Conservation (phyloP, 2,797 vertebrate genomes). For the Toxotes lorentzi region DNA sequence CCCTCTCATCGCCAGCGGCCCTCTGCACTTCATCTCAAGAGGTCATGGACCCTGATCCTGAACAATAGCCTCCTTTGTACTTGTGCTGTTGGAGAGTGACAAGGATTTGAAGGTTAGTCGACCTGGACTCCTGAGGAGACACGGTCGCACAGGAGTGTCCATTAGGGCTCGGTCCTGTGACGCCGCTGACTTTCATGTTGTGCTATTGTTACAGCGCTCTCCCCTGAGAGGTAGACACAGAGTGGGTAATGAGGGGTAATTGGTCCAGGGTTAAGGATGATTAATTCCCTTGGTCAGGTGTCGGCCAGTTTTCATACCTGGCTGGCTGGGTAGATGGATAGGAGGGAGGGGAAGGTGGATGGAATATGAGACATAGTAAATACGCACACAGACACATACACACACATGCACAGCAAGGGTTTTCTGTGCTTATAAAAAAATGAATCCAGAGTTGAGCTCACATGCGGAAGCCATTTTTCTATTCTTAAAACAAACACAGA, state of each 20-base stretch:
- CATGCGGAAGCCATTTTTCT: background rate
- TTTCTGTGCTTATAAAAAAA: slow-evolving; percentile 6
- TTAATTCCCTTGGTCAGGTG: slow-evolving; percentile 86
- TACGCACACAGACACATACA: background rate
- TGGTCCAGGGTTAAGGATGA: slow-evolving; percentile 86
- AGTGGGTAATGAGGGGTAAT: slow-evolving; percentile 86
- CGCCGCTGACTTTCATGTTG: slow-evolving; percentile 75
- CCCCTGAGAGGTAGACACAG: slow-evolving; percentile 75
- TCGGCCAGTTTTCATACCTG: slow-evolving; percentile 82
- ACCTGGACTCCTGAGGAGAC: slow-evolving; percentile 74
- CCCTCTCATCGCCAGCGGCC: slow-evolving; percentile 34
- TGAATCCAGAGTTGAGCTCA: background rate
- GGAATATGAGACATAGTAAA: slow-evolving; percentile 67
- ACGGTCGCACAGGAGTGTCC: slow-evolving; percentile 63
- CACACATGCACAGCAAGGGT: background rate
- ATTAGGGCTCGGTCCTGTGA: slow-evolving; percentile 72
- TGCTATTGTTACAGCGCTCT: slow-evolving; percentile 75
- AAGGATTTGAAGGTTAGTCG: slow-evolving; percentile 74
- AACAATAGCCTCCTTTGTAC: slow-evolving; percentile 81
- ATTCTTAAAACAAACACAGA: slow-evolving; percentile 27
- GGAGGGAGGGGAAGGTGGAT: slow-evolving; percentile 43
- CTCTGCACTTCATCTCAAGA: slow-evolving; percentile 62
- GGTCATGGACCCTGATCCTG: slow-evolving; percentile 63
- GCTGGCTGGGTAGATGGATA: slow-evolving; percentile 64
- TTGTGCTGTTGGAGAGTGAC: slow-evolving; percentile 67